These are phyloP conservation scores for Chondrosia reniformis DNA, from an alignment of 37 sponge, comb jelly and placozoan genomes.

Conservation along the genomic window DNA sequence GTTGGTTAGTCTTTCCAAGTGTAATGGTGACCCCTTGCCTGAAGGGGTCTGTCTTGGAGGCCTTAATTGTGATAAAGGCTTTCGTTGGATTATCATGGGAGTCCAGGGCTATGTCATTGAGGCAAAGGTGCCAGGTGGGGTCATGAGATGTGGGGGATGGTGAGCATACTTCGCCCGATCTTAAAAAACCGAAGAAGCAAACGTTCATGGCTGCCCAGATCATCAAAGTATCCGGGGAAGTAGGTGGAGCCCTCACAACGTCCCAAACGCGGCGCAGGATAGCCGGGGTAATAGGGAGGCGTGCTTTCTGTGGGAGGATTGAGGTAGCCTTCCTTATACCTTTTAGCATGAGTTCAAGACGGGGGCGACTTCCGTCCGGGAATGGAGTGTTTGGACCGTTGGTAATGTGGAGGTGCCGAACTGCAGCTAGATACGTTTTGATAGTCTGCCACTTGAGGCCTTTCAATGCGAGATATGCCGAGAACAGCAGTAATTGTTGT, in stretches of 20 bases:
- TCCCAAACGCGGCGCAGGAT: slow-evolving; percentile 11
- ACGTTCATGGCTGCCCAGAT: slow-evolving; percentile 36
- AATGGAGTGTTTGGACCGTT: background rate
- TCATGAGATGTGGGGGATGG: slow-evolving; percentile 13
- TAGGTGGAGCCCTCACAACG: background rate
- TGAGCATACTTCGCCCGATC: slow-evolving; percentile 32
- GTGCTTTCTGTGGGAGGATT: background rate
- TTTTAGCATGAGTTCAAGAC: slow-evolving; percentile 25
- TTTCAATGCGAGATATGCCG: background rate
- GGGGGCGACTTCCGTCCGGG: slow-evolving; percentile 25
- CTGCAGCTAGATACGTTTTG: slow-evolving; percentile 4
- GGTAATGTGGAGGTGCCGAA: background rate
- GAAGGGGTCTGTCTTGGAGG: slow-evolving; percentile 46
- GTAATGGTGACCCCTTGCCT: slow-evolving; percentile 16
- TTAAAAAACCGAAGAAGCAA: slow-evolving; percentile 44
- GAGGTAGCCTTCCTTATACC: slow-evolving; percentile 25
- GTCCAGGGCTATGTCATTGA: slow-evolving; percentile 21
- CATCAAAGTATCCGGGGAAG: slow-evolving; percentile 15
- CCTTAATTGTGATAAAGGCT: slow-evolving; percentile 10
- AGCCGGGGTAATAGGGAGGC: slow-evolving; percentile 46
- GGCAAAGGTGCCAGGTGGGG: background rate
- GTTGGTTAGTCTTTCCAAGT: slow-evolving; percentile 18
- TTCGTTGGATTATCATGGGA: background rate
- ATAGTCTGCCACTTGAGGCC: background rate
- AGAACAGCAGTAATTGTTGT: background rate